Percentiles rank a stretch among this genome's conserved stretches.
Evolutionary conservation across 2,888 invertebrate genomes (phyloP).

Genomic region (Limnephilus rhombicus): DNA sequence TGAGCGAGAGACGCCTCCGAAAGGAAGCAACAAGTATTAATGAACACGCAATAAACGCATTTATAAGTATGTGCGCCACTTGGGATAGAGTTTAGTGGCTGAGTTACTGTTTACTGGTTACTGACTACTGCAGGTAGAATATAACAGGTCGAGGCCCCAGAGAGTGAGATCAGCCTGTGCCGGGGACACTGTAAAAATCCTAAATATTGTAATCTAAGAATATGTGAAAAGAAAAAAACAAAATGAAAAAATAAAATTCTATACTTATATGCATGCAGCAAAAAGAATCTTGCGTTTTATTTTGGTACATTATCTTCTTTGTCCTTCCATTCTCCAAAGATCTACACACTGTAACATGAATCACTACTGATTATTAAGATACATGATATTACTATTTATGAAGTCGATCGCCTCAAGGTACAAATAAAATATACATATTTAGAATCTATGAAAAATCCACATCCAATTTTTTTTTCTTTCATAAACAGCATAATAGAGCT

Average conservation of each 20-base stretch:
- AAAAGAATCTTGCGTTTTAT: slow-evolving; percentile 55
- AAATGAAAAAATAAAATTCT: slow-evolving; percentile 66
- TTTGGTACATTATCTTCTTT: slow-evolving; percentile 19
- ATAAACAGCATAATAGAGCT: too few relatives aligned
- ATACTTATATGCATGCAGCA: slow-evolving; percentile 67
- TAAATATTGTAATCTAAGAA: slow-evolving; percentile 66
- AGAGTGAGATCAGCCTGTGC: slow-evolving; percentile 41
- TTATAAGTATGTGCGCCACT: slow-evolving; percentile 55
- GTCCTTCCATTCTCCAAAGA: background rate
- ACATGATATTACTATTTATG: background rate
- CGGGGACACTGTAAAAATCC: slow-evolving; percentile 66
- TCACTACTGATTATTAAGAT: background rate
- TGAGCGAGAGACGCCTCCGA: background rate
- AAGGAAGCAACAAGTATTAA: slow-evolving; percentile 31
- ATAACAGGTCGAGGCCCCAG: slow-evolving; percentile 57
- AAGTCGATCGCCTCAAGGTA: background rate
- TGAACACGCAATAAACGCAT: slow-evolving; percentile 54
- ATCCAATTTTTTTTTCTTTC: too few relatives aligned
- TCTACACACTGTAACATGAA: background rate
- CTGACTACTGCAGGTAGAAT: slow-evolving; percentile 57
- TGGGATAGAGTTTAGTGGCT: slow-evolving; percentile 64
- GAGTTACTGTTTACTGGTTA: slow-evolving; percentile 50
- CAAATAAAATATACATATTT: background rate
- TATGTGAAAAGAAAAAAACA: slow-evolving; percentile 65
- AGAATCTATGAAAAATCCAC: background rate